These are phyloP conservation scores for Eupeodes luniger DNA, from an alignment of 2,888 invertebrate genomes.

Conservation along the genomic window DNA sequence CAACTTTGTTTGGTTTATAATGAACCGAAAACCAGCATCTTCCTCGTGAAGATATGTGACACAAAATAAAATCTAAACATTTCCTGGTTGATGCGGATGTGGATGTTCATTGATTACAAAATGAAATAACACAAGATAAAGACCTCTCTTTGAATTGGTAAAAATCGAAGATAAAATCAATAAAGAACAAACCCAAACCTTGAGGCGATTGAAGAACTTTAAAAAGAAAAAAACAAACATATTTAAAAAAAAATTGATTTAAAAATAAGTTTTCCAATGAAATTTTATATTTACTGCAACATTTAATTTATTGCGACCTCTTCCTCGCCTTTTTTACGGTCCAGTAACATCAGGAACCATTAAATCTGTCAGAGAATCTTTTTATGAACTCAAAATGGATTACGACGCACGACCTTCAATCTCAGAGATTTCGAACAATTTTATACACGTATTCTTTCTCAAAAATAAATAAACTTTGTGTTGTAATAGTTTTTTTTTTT, in stretches of 20 bases:
- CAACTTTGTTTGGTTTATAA: not conserved
- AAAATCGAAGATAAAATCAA: no score
- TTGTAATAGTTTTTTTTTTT: not conserved
- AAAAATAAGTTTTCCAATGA: not conserved
- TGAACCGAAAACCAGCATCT: no score
- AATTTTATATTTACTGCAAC: not conserved
- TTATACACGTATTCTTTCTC: not conserved
- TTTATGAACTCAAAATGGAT: not conserved
- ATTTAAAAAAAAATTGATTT: not conserved
- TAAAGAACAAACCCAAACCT: no score
- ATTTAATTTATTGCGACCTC: not conserved
- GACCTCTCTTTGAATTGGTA: no score
- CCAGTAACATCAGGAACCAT: not conserved
- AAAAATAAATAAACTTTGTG: slow-evolving; percentile 3
- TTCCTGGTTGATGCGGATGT: no score
- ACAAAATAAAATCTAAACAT: no score
- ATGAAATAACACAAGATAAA: no score
- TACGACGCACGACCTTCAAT: slow-evolving; percentile 23
- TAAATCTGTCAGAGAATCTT: not conserved
- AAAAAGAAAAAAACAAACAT: no score
- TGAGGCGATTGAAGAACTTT: no score
- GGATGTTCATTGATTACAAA: no score
- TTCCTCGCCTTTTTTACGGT: not conserved
- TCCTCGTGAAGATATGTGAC: no score
- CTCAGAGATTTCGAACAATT: not conserved